Evolutionary conservation across 2,113 vertebrate genomes (phyloP), one percentile per base, ranked within the genome.

Genomic region (Nothobranchius furzeri): DNA sequence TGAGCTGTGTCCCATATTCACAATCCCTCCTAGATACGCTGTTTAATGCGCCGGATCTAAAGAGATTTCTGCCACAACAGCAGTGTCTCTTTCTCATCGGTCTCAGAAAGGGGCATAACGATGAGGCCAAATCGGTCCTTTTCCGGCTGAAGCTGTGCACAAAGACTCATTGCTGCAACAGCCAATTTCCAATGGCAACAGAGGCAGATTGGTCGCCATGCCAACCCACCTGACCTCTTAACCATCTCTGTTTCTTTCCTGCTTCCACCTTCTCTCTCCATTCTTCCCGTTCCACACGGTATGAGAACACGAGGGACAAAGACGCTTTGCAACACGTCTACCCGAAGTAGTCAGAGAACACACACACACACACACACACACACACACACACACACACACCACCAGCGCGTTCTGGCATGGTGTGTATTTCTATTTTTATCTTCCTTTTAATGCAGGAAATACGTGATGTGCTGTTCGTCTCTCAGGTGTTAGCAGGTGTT

Each of bases 191-290:
- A 64, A 52, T 9, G 47, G 68, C 60, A 67, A 68, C 64, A 24
- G 58, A 68, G 68, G 43, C 58, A 69, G 75, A 70, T 69, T 8
- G 9, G 87, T 88, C 17, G 5, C 73, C 70, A 79, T 83, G 82
- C 57, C 78, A 79, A 85, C 84, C 36, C 2, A 40, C n/a, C 56
- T 83, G 69, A 83, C 82, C 74, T 49, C 64, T 42, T 68, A 76
- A 76, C 71, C 72, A 51, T 57, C 59, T 58, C 42, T 51, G 35
- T 56, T 55, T n/a, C 17, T 42, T 62, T 43, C 15, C 45, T 17
- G 0, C 7, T 42, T 40, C 35, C 36, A 25, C 40, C 58, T 37
- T 12, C 20, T 12, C 20, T 17, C 25, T 40, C 40, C 40, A 15
- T 30, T 12, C 56, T 61, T 70, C 54, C 64, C 30, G 50, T 60